Evolutionary conservation across 1,140 invertebrate genomes (phyloP), one percentile per base, ranked within the genome.

Genomic region (Drosophila pandora): DNA sequence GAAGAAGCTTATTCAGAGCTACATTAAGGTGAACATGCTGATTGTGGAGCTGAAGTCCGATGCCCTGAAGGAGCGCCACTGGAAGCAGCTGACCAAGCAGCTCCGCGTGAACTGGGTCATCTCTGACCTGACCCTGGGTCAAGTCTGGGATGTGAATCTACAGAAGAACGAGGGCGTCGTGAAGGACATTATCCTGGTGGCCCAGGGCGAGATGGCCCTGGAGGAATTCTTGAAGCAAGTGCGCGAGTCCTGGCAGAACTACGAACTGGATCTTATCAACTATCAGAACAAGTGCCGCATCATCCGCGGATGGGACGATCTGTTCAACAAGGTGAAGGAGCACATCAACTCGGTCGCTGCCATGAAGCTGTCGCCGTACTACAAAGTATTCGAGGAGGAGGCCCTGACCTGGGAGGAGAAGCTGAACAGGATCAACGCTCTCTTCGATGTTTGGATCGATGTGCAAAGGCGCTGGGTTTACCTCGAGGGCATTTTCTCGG

Each of bases 401-500:
- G 98, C 99, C 1, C 92, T 98, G 0, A 97, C 98, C 0, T 99
- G 99, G 99, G 99, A 99, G 92, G 99, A 99, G 89, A 99, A 99
- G 92, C 93, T 99, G 62, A 99, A 99, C 91, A 94, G 98, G 30
- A 99, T 99, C 79, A 99, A 99, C 92, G 97, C 98, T 0, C 92
- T 99, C 10, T 99, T 99, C 92, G 99, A 99, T 92, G 98, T 99
- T 0, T 99, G 99, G 99, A 99, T 99, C 91, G 99, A 99, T 93
- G 99, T 99, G 0, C 99, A 99, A 92, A 94, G 98, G 63, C 95
- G 99, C 60, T 99, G 99, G 99, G 98, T 99, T 0, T 99, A 99
- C 92, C 93, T 99, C 21, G 99, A 99, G 93, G 99, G 99, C 3
- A 99, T 99, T 49, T 99, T 99, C 92, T 98, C 97, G 37, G 98